Evolutionary conservation across 2,888 invertebrate species (phyloP).

Genomic region (Graphium colonna): DNA sequence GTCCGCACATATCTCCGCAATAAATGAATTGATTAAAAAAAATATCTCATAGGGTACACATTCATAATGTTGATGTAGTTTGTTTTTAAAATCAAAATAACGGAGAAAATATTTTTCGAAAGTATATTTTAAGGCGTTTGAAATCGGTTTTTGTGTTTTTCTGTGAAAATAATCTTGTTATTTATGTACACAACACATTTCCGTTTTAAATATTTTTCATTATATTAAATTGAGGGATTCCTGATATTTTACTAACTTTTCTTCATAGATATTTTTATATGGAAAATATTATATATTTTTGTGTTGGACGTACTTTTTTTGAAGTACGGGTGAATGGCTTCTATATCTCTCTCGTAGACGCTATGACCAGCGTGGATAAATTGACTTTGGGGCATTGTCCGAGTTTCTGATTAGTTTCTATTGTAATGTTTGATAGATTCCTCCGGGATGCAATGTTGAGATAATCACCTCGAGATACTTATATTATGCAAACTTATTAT

Average conservation of each 20-base stretch:
- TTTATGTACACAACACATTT: too few species aligned
- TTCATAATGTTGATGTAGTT: too few species aligned
- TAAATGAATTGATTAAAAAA: too few species aligned
- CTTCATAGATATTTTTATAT: neutral
- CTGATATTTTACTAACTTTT: neutral
- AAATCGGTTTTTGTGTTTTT: too few species aligned
- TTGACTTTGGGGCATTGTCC: constrained; percentile 10
- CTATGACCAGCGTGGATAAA: constrained; percentile 3
- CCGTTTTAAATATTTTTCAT: too few species aligned
- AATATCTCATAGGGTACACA: too few species aligned
- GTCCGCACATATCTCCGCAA: too few species aligned
- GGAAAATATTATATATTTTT: neutral
- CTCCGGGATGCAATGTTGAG: neutral
- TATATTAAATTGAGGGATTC: too few species aligned
- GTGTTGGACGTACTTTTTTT: constrained; percentile 3
- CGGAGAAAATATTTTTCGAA: too few species aligned
- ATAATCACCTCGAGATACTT: neutral
- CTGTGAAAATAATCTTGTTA: too few species aligned
- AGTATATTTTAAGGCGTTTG: too few species aligned
- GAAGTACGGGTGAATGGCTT: constrained; percentile 9
- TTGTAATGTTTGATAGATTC: constrained; percentile 31
- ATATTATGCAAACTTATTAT: neutral
- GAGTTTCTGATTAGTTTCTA: constrained; percentile 14
- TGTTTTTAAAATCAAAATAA: too few species aligned
- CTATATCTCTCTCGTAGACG: constrained; percentile 15